A percentile compares a stretch with the other conserved stretches of the same genome.
Evolutionary conservation across 2,797 vertebrate species (phyloP).

Genomic region (Craterocephalus amniculus): DNA sequence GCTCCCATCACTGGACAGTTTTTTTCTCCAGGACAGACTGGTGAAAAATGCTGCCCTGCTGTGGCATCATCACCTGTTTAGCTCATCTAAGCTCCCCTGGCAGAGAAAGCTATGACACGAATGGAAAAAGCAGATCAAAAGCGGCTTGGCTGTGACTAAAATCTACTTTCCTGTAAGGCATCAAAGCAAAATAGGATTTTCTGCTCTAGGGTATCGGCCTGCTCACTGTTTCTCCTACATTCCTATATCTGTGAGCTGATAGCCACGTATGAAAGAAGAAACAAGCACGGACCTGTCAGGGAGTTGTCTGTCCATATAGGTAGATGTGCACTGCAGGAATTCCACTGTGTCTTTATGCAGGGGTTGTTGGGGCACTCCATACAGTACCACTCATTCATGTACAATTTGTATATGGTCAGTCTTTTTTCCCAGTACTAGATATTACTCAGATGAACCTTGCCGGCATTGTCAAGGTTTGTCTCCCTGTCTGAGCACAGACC

Average conservation of each 20-base stretch:
- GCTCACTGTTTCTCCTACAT: slow-evolving; percentile 44
- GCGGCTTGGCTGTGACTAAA: slow-evolving; percentile 67
- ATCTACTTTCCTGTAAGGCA: slow-evolving; percentile 73
- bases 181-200: slow-evolving; percentile 74
- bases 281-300: slow-evolving; percentile 36
- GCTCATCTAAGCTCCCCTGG: slow-evolving; percentile 67
- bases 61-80: slow-evolving; percentile 64
- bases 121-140: slow-evolving; percentile 77
- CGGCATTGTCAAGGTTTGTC: slow-evolving; percentile 63
- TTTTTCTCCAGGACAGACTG: slow-evolving; percentile 35
- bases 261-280: slow-evolving; percentile 42
- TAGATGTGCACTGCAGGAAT: neutral
- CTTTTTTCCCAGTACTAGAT: slow-evolving; percentile 49
- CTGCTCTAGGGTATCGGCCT: slow-evolving; percentile 49
- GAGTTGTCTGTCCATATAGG: slow-evolving; percentile 9
- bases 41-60: slow-evolving; percentile 50
- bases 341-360: slow-evolving; percentile 16
- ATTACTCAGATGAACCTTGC: slow-evolving; percentile 70
- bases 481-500: slow-evolving; percentile 52
- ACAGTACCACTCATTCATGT: slow-evolving; percentile 15
- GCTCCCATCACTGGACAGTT: slow-evolving; percentile 27
- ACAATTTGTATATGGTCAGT: slow-evolving; percentile 41
- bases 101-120: slow-evolving; percentile 60
- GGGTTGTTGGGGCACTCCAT: neutral
- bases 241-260: slow-evolving; percentile 55